Base-by-base conservation (phyloP, 1,140 invertebrate genomes). In the Megathymus violae region DNA sequence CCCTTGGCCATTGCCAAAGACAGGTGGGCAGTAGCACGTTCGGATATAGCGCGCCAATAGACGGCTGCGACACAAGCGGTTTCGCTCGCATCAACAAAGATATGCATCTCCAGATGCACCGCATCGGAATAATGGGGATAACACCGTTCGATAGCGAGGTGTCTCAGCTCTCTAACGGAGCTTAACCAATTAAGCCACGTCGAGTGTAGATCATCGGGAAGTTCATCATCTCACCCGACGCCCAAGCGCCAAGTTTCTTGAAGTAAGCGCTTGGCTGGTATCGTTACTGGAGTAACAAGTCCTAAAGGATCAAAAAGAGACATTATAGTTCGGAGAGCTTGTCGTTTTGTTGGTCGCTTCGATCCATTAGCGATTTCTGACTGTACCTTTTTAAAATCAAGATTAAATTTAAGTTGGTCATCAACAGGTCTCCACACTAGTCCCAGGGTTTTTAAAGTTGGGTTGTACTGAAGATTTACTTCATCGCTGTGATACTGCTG, bases 271-370 rank as follows among this genome's bases (percentile, higher is more conserved):
- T 84, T 86, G 0, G 64, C 41, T 4, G 22, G 54, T 7, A 82
- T 64, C 1, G 56, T 67, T 0, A 80, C 66, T 0, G 83, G 78
- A 0, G 71, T 19, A 0, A 82, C 25, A 3, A 80, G 70, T 0
- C 84, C 84, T 0, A 84, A 44, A 0, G 79, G 84, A 61, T 89
- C 82, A 54, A 74, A 88, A 5, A 87, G 50, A 1, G 58, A 67
- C 51, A 64, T 64, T 5, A 56, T 17, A 3, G 41, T 9, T 17
- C 62, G 6, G 0, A 56, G 10, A 0, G 22, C 25, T 15, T 63
- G 52, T 9, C 48, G 14, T 36, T 62, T 62, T 6, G 60, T 52
- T 0, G 47, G 48, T 3, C 16, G 9, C 41, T 11, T 17, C 0
- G 4, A 22, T n/a, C 41, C 41, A 16, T 43, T 14, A 1, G 16